Base-by-base conservation (phyloP, 1,140 invertebrate species). In the Armadillidium nasatum region DNA sequence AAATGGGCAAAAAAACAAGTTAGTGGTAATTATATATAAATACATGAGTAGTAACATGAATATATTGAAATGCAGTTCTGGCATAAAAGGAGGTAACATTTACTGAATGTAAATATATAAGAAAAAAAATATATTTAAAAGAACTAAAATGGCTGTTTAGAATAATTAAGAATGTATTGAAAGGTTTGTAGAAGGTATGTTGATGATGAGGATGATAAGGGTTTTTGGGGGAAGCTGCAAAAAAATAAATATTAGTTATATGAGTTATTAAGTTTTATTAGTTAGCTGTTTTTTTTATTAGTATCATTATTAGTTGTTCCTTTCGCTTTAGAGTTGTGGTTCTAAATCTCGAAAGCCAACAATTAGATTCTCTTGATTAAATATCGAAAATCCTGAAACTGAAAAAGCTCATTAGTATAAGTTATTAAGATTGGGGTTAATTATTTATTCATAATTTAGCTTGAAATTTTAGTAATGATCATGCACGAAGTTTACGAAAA, bases 381-480 rank as follows among this genome's bases (percentile, higher is more conserved):
- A 15, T 60, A 33, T 33, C 19, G 11, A 60, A 60, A 15, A 60
- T 7, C 50, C 50, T 60, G 50, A 60, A 60, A 60, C 50, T 60
- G 50, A 60, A 60, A 60, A 19, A 60, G 50, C 3, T 60, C 50
- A 60, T 60, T 60, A 60, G 50, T 60, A 60, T 15, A 60, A 60
- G 7, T 19, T 15, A 33, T 33, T 60, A 15, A 60, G 50, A 60
- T 15, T 15, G 19, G 11, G 50, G 19, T 60, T 60, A 60, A 7
- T 60, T 60, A 60, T 15, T 60, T 60, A 33, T 60, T 7, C 2
- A 60, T 15, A 15, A 60, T 60, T 60, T 60, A 60, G 50, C 4
- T 60, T 33, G 50, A 19, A 60, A 19, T 19, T 60, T 60, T 60
- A 60, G 50, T 60, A 15, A 33, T 60, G 19, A 19, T 7, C 50